A percentile compares a stretch with the other conserved stretches of the same genome.
Evolutionary conservation across 2,888 invertebrate species (phyloP).

Genomic region (Pseudococcus longispinus): DNA sequence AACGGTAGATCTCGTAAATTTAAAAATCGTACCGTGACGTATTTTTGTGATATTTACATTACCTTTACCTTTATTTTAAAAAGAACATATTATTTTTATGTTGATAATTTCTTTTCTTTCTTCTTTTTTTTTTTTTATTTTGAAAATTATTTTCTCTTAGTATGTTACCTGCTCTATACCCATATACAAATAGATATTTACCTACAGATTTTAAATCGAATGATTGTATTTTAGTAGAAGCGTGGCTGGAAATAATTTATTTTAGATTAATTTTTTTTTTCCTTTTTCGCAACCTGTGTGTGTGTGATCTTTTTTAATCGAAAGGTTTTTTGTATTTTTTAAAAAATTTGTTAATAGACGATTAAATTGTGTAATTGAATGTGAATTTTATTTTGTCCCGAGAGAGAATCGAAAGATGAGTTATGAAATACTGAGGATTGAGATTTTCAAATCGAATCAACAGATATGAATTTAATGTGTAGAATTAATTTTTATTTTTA

Average conservation of each 20-base stretch:
- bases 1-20: constrained; percentile 39
- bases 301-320: background rate
- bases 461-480: too few species aligned
- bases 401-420: background rate
- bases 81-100: constrained; percentile 36
- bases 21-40: constrained; percentile 48
- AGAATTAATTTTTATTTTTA: too few species aligned
- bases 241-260: background rate
- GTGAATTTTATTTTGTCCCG: background rate
- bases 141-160: background rate
- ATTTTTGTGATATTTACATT: constrained; percentile 47
- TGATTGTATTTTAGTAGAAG: constrained; percentile 20
- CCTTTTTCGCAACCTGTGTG: constrained; percentile 18
- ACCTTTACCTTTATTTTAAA: constrained; percentile 30
- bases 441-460: too few species aligned
- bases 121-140: too few species aligned
- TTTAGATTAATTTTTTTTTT: constrained; percentile 23
- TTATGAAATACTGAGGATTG: background rate
- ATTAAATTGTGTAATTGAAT: constrained; percentile 31
- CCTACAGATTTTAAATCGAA: background rate
- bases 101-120: background rate
- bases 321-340: constrained; percentile 43
- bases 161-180: constrained; percentile 31
- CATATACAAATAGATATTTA: constrained; percentile 19
- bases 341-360: constrained; percentile 31